phyloP scores from a whole-genome alignment of 2,797 vertebrate genomes.

The Chanos chanos region DNA sequence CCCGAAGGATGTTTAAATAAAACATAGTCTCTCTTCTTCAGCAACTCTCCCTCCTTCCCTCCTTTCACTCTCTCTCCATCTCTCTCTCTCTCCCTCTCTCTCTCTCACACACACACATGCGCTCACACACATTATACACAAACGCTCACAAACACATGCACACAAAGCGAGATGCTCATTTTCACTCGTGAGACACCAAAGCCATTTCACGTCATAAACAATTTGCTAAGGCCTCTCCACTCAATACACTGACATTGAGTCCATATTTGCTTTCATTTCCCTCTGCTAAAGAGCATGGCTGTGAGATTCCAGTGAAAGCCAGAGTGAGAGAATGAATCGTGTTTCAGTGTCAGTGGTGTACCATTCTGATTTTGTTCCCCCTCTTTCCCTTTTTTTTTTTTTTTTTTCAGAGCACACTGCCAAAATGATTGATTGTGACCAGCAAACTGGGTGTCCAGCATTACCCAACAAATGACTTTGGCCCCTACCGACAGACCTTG shows the following conservation, averaged over 20 bases:
- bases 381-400: background rate
- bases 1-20: conserved; percentile 89
- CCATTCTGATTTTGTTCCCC: conserved; percentile 65
- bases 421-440: conserved; percentile 87
- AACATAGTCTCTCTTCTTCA: conserved; percentile 81
- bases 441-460: conserved; percentile 82
- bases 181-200: conserved; percentile 72
- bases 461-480: conserved; percentile 92
- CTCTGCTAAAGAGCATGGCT: conserved; percentile 20
- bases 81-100: background rate
- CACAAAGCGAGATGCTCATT: conserved; percentile 81
- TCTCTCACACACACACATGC: background rate
- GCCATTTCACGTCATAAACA: conserved; percentile 84
- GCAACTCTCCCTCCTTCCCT: conserved; percentile 22
- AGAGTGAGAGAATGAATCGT: conserved; percentile 30
- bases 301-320: conserved; percentile 11
- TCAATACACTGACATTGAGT: conserved; percentile 85
- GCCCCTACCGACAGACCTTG: conserved; percentile 90
- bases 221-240: conserved; percentile 79
- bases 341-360: conserved; percentile 77
- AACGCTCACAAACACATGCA: conserved; percentile 20
- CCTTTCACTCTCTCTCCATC: conserved; percentile 4
- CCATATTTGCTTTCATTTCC: conserved; percentile 77
- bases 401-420: conserved; percentile 67
- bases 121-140: conserved; percentile 16